Percentiles rank a stretch among this genome's conserved stretches.
Evolutionary conservation across 2,113 vertebrate species (phyloP).

Genomic region (Strigops habroptila): DNA sequence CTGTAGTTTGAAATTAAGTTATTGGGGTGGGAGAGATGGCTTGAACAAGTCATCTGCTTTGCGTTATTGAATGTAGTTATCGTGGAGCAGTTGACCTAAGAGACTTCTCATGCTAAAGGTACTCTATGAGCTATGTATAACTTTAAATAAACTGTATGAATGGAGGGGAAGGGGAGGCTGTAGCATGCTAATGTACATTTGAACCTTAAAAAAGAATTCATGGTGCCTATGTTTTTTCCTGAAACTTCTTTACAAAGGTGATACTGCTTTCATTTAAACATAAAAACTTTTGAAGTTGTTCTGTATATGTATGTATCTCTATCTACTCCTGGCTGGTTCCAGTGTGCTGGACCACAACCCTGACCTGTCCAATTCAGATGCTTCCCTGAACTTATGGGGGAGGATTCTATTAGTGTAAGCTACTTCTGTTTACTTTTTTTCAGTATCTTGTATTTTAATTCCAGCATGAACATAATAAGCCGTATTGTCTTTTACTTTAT

Average conservation of each 20-base stretch:
- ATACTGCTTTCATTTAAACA: not conserved
- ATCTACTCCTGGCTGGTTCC: slow-evolving; percentile 7
- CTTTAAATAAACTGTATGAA: slow-evolving; percentile 38
- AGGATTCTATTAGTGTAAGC: slow-evolving; percentile 44
- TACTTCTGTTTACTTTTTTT: slow-evolving; percentile 43
- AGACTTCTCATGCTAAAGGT: slow-evolving; percentile 28
- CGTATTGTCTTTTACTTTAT: not conserved
- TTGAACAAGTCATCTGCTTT: slow-evolving; percentile 14
- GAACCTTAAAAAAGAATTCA: slow-evolving; percentile 42
- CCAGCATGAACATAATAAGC: not conserved
- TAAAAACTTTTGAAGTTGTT: not conserved
- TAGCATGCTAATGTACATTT: slow-evolving; percentile 42
- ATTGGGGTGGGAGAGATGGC: not conserved
- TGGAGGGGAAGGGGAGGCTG: not conserved
- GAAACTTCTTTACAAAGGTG: not conserved
- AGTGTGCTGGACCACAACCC: slow-evolving; percentile 28
- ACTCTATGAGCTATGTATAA: slow-evolving; percentile 32
- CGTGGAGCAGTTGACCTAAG: slow-evolving; percentile 20
- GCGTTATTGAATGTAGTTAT: slow-evolving; percentile 49
- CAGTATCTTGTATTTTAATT: slow-evolving; percentile 44
- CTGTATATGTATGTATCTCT: not conserved
- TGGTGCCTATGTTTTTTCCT: slow-evolving; percentile 48
- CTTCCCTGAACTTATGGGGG: slow-evolving; percentile 1
- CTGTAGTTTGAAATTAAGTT: slow-evolving; percentile 43
- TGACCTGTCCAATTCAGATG: not conserved